Percentiles rank a stretch among this genome's conserved stretches.
Conservation (phyloP, 2,888 invertebrate species). For the Cantharis flavilabris region DNA sequence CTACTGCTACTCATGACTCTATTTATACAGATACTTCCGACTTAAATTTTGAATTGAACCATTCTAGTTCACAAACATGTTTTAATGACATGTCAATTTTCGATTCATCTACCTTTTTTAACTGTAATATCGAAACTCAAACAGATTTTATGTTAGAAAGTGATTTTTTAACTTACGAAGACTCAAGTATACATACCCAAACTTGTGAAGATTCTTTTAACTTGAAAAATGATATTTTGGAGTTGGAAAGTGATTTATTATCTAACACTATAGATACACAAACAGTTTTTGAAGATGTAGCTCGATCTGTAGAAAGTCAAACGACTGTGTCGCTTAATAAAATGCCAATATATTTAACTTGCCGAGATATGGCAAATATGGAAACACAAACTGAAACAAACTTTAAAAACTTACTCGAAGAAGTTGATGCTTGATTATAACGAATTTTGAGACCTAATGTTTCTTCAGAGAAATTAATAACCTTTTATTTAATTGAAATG, state of each 20-base stretch:
- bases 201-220: constrained; percentile 31
- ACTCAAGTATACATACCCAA: constrained; percentile 53
- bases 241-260: constrained; percentile 54
- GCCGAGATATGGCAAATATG: constrained; percentile 55
- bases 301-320: constrained; percentile 66
- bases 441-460: constrained; percentile 31
- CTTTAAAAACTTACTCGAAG: constrained; percentile 51
- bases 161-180: constrained; percentile 46
- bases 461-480: background rate
- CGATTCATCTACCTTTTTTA: constrained; percentile 50
- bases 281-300: constrained; percentile 61
- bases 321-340: constrained; percentile 52
- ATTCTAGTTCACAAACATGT: constrained; percentile 40
- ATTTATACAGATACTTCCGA: constrained; percentile 47
- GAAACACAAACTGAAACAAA: constrained; percentile 61
- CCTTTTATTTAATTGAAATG: background rate
- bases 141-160: constrained; percentile 57
- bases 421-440: constrained; percentile 54
- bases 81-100: constrained; percentile 38
- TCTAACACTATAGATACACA: constrained; percentile 64
- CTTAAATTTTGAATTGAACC: constrained; percentile 36
- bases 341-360: constrained; percentile 31
- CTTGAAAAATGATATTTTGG: background rate
- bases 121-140: constrained; percentile 65
- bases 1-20: constrained; percentile 43